These are phyloP conservation scores for Champsocephalus esox DNA, from an alignment of 2,797 vertebrate species.

Conservation along the genomic window DNA sequence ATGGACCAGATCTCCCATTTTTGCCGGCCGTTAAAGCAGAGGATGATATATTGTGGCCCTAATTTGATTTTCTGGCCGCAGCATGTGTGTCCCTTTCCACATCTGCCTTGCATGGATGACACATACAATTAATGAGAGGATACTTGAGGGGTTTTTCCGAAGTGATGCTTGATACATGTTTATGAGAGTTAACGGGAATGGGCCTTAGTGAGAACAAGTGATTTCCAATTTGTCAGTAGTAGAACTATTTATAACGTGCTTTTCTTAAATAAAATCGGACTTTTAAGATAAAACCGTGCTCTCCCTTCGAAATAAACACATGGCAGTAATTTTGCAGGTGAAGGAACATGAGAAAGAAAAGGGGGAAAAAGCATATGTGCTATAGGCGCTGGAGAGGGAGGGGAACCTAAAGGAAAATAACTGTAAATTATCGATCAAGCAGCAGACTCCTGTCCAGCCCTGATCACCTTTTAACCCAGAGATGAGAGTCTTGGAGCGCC, in stretches of 20 bases:
- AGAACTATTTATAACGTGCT: constrained; percentile 10
- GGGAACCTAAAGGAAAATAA: constrained; percentile 75
- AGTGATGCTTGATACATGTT: constrained; percentile 35
- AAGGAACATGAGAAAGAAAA: constrained; percentile 40
- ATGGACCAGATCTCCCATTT: constrained; percentile 79
- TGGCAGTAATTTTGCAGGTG: constrained; percentile 61
- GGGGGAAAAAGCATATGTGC: constrained; percentile 57
- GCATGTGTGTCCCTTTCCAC: constrained; percentile 66
- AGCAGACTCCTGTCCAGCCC: constrained; percentile 66
- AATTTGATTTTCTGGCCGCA: constrained; percentile 81
- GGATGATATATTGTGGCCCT: constrained; percentile 77
- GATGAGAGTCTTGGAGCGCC: constrained; percentile 66
- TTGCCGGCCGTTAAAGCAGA: constrained; percentile 67
- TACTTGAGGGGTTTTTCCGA: constrained; percentile 24
- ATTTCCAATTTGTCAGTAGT: constrained; percentile 17
- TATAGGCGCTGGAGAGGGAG: constrained; percentile 54
- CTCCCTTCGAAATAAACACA: constrained; percentile 53
- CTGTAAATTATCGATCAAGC: constrained; percentile 83
- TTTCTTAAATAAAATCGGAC: constrained; percentile 32
- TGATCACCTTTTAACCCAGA: constrained; percentile 78
- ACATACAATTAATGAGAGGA: constrained; percentile 56
- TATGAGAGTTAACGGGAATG: not conserved
- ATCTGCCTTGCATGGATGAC: constrained; percentile 63
- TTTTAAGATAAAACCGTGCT: constrained; percentile 28
- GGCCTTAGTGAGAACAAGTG: not conserved